Evolutionary conservation across 2,113 vertebrate genomes (phyloP).

Genomic region (Poecile atricapillus): DNA sequence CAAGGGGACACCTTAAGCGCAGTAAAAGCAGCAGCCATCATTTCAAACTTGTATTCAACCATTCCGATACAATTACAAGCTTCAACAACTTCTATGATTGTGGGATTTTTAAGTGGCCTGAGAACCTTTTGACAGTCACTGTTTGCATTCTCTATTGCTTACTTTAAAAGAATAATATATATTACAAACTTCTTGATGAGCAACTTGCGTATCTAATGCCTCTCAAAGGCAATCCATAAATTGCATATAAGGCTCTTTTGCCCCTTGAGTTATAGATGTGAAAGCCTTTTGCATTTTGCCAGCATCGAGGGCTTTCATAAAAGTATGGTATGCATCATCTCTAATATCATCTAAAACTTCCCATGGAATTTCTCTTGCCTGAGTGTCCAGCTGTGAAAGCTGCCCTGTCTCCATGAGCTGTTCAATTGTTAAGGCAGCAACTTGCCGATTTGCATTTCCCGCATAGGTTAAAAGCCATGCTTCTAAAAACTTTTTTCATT

Average conservation of each 20-base stretch:
- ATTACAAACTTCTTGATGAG: neutral
- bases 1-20: neutral
- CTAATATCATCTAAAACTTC: neutral
- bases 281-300: neutral
- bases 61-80: accelerated
- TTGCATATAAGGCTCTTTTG: neutral
- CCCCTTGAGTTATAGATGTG: neutral
- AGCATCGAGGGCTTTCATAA: neutral
- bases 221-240: neutral
- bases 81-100: neutral
- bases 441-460: neutral
- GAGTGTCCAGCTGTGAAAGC: neutral
- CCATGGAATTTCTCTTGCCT: neutral
- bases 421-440: neutral
- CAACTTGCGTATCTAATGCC: neutral
- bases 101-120: neutral
- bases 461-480: neutral
- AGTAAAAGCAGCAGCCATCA: neutral
- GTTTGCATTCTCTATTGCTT: neutral
- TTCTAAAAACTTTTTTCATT: neutral
- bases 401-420: neutral
- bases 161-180: neutral
- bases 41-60: neutral
- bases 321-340: neutral
- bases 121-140: neutral